Evolutionary conservation across 37 sponge, comb jelly and placozoan genomes (phyloP), one percentile per base, ranked within the genome.

Genomic region (Diacarnus erythraeanus): DNA sequence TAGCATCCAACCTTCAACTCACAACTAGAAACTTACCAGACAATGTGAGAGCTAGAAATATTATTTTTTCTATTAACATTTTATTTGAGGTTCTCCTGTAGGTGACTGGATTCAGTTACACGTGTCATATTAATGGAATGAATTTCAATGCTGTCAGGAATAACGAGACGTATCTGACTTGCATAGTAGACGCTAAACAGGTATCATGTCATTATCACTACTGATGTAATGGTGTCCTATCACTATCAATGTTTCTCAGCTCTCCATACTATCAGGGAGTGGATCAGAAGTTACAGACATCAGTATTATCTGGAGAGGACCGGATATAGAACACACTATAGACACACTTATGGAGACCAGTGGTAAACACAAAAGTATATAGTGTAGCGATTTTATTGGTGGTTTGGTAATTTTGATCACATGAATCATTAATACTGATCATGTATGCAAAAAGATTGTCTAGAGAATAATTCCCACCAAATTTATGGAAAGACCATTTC

Each of bases 11-110:
- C 21, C 59, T 84, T 30, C 22, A 37, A 38, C 72, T 84, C 41
- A 31, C 42, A 17, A 84, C 85, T 12, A 84, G 72, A 40, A 84
- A 84, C 72, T 77, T 84, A 23, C 78, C 79, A 0, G 59, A 69
- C 27, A 35, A 22, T 20, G 84, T 83, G 59, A 59, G 69, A 8
- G n/a, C n/a, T n/a, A n/a, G n/a, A n/a, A n/a, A n/a, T n/a, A n/a
- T n/a, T n/a, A n/a, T n/a, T n/a, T n/a, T n/a, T 47, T 40, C 35
- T 26, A 39, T 30, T 47, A 2, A n/a, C n/a, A n/a, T n/a, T n/a
- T n/a, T n/a, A n/a, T n/a, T n/a, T n/a, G n/a, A n/a, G n/a, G n/a
- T n/a, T n/a, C n/a, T n/a, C n/a, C n/a, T 22, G 1, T n/a, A 82
- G 83, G 61, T 37, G 43, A 34, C 26, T 74, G 83, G 75, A 30